Percentiles rank a stretch among this genome's conserved stretches.
Conservation (phyloP, 2,797 vertebrate species). For the Adrianichthys oophorus region DNA sequence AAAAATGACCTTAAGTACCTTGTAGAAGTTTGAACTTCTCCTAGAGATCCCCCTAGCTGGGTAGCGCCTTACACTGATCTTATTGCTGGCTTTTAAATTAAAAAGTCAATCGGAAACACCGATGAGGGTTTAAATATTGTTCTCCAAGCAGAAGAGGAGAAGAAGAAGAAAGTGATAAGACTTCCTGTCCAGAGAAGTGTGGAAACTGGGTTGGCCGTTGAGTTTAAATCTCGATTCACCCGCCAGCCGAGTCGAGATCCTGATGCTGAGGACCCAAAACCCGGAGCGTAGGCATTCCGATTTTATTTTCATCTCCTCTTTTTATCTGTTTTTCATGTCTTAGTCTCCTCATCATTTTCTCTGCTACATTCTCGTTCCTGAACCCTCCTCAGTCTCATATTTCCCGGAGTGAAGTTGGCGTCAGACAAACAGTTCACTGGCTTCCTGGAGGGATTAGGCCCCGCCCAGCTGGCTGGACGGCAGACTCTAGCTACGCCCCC, state of each 20-base stretch:
- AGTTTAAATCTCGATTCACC: conserved; percentile 94
- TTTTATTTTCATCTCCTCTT: neutral
- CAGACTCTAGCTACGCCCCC: conserved; percentile 95
- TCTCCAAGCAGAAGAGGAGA: conserved; percentile 85
- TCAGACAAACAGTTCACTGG: conserved; percentile 95
- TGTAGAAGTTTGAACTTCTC: too few relatives aligned
- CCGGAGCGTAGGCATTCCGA: conserved; percentile 85
- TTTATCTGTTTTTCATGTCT: neutral
- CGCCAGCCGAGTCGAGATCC: conserved; percentile 89
- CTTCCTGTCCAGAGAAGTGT: conserved; percentile 95
- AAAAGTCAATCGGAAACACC: neutral
- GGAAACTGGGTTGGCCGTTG: conserved; percentile 90
- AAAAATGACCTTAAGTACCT: too few relatives aligned
- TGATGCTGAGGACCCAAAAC: conserved; percentile 88
- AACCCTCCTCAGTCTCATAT: conserved; percentile 84
- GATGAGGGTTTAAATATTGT: too few relatives aligned
- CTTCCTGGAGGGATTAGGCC: conserved; percentile 94
- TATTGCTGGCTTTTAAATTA: neutral
- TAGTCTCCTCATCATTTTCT: neutral
- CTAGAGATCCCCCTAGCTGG: too few relatives aligned
- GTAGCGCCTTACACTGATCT: neutral
- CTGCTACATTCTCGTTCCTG: neutral
- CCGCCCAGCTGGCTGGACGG: conserved; percentile 92
- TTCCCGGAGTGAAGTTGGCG: conserved; percentile 92
- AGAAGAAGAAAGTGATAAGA: conserved; percentile 88